Evolutionary conservation across 1,140 invertebrate species (phyloP).

Genomic region (Choristoneura fumiferana): DNA sequence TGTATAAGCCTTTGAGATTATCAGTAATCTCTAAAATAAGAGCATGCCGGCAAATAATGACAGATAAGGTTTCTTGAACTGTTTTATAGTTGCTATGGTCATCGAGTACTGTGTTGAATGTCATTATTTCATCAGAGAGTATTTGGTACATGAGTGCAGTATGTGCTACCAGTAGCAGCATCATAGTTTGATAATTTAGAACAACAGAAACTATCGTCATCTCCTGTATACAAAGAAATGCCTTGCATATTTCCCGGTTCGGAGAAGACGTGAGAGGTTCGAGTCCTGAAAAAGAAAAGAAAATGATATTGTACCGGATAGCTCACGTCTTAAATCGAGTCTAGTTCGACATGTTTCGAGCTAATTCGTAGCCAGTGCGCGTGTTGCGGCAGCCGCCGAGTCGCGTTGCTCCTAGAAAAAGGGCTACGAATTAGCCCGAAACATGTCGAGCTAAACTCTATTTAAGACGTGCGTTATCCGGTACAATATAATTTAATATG

Average conservation of each 20-base stretch:
- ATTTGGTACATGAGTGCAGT: constrained; percentile 52
- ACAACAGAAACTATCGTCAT: constrained; percentile 39
- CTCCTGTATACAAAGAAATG: constrained; percentile 40
- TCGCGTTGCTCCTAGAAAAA: no score
- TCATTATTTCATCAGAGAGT: constrained; percentile 48
- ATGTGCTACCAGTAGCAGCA: constrained; percentile 52
- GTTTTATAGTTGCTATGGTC: not conserved
- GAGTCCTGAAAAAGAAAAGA: constrained; percentile 40
- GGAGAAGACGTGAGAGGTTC: constrained; percentile 42
- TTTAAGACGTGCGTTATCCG: no score
- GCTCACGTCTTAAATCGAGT: no score
- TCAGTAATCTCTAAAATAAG: constrained; percentile 20
- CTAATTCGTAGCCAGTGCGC: no score
- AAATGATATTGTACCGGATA: no score
- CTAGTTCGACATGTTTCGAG: no score
- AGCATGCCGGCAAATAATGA: constrained; percentile 31
- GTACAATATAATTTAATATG: no score
- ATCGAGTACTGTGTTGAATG: constrained; percentile 29
- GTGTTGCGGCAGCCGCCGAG: no score
- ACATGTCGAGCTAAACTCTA: no score
- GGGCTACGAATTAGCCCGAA: no score
- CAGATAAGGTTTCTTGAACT: constrained; percentile 36
- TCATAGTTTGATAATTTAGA: constrained; percentile 50
- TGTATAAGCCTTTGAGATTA: constrained; percentile 55
- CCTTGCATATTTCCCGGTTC: constrained; percentile 43